Evolutionary conservation across 2,113 vertebrate species (phyloP).

Genomic region (Cavia porcellus): DNA sequence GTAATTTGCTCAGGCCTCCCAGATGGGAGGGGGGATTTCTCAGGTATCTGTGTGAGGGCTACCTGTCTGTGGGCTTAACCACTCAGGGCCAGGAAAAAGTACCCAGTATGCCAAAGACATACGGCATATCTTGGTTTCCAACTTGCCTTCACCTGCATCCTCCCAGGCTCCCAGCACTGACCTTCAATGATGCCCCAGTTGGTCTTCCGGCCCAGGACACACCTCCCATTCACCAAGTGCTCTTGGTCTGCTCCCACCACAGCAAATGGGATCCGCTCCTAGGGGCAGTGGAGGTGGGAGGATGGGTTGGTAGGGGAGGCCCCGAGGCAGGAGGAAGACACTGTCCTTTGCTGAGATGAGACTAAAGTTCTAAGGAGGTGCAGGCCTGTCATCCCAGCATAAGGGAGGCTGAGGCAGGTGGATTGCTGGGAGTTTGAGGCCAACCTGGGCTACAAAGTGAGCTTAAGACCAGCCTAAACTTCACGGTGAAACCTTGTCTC

Average conservation of each 20-base stretch:
- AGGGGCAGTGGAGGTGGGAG: background rate
- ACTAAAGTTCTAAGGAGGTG: background rate
- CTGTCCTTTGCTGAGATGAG: background rate
- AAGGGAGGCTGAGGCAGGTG: no score
- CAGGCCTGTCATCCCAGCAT: no score
- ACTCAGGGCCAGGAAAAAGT: background rate
- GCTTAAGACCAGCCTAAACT: no score
- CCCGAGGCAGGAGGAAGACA: background rate
- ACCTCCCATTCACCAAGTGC: slow-evolving; percentile 95
- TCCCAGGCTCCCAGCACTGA: slow-evolving; percentile 74
- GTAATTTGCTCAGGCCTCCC: background rate
- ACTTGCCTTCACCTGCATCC: background rate
- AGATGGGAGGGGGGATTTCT: background rate
- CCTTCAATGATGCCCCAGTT: slow-evolving; percentile 99
- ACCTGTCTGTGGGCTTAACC: background rate
- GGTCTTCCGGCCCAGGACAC: slow-evolving; percentile 96
- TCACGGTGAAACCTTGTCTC: no score
- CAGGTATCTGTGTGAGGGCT: background rate
- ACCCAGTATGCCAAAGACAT: background rate
- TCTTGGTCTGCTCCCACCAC: slow-evolving; percentile 97
- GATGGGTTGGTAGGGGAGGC: background rate
- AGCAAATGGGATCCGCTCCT: slow-evolving; percentile 97
- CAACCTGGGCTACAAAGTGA: no score
- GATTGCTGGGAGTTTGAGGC: no score
- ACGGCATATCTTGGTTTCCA: background rate